Percentiles rank a stretch among this genome's conserved stretches.
Conservation (phyloP, 2,888 invertebrate genomes). For the Hylaea fasciaria region DNA sequence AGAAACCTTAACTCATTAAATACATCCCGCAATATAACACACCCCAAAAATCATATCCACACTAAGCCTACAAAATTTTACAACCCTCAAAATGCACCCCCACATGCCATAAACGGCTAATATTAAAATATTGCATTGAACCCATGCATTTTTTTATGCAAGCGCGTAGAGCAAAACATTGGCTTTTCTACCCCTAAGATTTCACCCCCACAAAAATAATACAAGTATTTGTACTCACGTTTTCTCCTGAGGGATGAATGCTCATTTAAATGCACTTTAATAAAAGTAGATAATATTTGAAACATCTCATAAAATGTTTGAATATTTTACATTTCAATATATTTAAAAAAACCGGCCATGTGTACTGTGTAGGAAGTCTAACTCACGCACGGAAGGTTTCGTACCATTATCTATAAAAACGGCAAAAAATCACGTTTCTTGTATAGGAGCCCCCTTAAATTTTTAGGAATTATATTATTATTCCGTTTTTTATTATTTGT, state of each 20-base stretch:
- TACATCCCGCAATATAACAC: not conserved
- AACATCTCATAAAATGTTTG: too few relatives aligned
- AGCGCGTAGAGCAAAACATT: conserved; percentile 76
- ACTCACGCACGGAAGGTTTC: too few relatives aligned
- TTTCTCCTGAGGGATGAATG: conserved; percentile 64
- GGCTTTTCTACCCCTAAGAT: conserved; percentile 66
- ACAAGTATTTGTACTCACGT: conserved; percentile 81
- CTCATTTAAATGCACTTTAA: conserved; percentile 69
- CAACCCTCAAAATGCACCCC: conserved; percentile 64
- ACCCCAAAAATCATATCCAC: conserved; percentile 48
- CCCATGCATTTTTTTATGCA: conserved; percentile 80
- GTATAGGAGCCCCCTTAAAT: too few relatives aligned
- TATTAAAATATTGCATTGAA: conserved; percentile 83
- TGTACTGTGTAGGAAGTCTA: too few relatives aligned
- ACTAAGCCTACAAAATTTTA: conserved; percentile 56
- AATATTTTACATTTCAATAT: too few relatives aligned
- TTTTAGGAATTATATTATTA: too few relatives aligned
- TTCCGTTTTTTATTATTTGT: too few relatives aligned
- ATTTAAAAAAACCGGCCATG: too few relatives aligned
- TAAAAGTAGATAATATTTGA: conserved; percentile 42
- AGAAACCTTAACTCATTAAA: too few relatives aligned
- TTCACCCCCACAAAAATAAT: conserved; percentile 76
- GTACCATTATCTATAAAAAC: too few relatives aligned
- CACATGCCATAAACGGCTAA: conserved; percentile 80
- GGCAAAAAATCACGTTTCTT: too few relatives aligned